These are phyloP conservation scores for Yponomeuta evonymella DNA, from an alignment of 2,888 invertebrate genomes.

Conservation along the genomic window DNA sequence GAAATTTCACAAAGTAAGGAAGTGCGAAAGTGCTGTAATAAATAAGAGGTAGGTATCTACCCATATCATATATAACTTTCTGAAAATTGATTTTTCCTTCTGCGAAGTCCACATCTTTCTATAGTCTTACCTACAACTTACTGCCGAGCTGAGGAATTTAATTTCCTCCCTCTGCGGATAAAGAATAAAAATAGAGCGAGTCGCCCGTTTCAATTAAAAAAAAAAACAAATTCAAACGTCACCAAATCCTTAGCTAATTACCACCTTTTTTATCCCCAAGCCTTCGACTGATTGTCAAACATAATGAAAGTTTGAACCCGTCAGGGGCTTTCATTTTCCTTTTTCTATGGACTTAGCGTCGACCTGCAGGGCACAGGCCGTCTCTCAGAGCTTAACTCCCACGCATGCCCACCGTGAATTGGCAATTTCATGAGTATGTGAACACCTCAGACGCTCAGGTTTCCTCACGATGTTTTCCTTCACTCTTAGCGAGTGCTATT, in stretches of 20 bases:
- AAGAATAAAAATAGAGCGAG: neutral
- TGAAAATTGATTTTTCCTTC: neutral
- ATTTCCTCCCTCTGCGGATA: neutral
- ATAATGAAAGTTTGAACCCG: neutral
- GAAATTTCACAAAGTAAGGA: too few relatives aligned
- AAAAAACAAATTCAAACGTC: neutral
- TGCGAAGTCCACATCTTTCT: neutral
- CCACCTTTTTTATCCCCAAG: slow-evolving; percentile 17
- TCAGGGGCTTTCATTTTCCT: neutral
- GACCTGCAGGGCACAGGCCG: too few relatives aligned
- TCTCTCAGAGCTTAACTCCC: too few relatives aligned
- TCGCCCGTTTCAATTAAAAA: neutral
- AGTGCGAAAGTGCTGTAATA: too few relatives aligned
- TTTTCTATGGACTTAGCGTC: too few relatives aligned
- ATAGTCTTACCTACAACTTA: neutral
- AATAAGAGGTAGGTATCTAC: too few relatives aligned
- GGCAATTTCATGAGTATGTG: too few relatives aligned
- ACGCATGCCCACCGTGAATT: too few relatives aligned
- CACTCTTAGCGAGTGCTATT: too few relatives aligned
- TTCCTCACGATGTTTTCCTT: too few relatives aligned
- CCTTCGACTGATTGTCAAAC: slow-evolving; percentile 20
- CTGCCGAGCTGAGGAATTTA: neutral
- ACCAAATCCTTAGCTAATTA: neutral
- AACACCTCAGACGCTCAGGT: too few relatives aligned
- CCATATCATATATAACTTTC: too few relatives aligned